These are phyloP conservation scores for Melikaiella ostensackeni DNA, from an alignment of 2,888 invertebrate species.

Conservation along the genomic window DNA sequence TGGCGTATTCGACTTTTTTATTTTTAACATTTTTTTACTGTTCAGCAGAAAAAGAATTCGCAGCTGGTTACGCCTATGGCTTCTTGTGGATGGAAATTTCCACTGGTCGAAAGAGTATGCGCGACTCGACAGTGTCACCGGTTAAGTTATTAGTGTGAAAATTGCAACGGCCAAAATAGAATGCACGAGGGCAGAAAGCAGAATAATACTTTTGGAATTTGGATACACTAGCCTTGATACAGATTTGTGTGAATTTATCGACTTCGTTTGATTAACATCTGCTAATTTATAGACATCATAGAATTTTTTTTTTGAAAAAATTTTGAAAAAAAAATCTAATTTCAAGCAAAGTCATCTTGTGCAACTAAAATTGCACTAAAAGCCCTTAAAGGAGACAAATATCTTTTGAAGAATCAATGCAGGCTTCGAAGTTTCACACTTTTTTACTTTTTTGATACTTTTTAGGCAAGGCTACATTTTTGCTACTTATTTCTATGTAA, in stretches of 20 bases:
- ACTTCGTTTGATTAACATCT: background rate
- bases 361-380: no score
- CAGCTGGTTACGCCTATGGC: constrained; percentile 68
- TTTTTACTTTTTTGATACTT: no score
- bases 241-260: background rate
- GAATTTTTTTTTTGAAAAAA: no score
- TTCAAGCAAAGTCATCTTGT: no score
- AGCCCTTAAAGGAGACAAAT: no score
- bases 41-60: constrained; percentile 43
- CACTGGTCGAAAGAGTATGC: constrained; percentile 57
- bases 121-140: constrained; percentile 42
- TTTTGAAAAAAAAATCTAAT: no score
- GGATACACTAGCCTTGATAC: background rate
- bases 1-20: background rate
- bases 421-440: no score
- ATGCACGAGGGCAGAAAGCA: background rate
- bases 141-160: constrained; percentile 23
- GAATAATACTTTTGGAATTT: background rate
- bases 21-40: no score
- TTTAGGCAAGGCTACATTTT: no score
- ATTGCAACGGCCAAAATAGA: constrained; percentile 26
- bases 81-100: constrained; percentile 73
- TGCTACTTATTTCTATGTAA: no score
- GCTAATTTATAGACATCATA: background rate
- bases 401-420: no score